phyloP scores from a whole-genome alignment of 2,113 vertebrate genomes.

The Phylloscopus whistleri region DNA sequence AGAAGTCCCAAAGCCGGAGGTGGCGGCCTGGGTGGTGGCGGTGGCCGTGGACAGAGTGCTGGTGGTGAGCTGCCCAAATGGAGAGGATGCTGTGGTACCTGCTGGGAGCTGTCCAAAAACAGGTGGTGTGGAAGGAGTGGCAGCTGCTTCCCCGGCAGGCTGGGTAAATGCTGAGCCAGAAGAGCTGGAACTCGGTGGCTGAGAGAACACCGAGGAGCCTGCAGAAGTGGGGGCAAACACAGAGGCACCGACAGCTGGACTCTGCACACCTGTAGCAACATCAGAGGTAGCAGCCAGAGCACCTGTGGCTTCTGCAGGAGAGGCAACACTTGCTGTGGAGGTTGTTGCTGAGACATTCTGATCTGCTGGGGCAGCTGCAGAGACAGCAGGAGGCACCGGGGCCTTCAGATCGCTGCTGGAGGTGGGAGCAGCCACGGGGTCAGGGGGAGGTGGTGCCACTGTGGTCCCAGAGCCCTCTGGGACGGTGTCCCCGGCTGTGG shows the following conservation, averaged over 20 bases:
- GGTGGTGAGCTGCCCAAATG: conserved; percentile 60
- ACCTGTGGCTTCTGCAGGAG: conserved; percentile 7
- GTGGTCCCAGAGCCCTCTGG: not conserved
- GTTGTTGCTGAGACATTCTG: not conserved
- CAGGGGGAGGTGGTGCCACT: not conserved
- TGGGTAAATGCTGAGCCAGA: conserved; percentile 72
- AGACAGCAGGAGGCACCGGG: not conserved
- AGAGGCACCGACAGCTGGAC: not conserved
- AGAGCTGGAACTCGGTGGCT: conserved; percentile 46
- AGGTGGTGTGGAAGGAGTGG: conserved; percentile 3
- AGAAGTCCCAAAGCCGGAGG: conserved; percentile 71
- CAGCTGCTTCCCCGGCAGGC: conserved; percentile 29
- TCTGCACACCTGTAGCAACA: not conserved
- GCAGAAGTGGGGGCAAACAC: conserved; percentile 56
- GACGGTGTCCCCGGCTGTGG: not conserved
- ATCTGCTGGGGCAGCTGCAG: not conserved
- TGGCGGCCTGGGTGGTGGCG: not conserved
- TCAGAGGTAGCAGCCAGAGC: not conserved
- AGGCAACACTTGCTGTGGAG: not conserved
- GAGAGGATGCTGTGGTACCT: conserved; percentile 54
- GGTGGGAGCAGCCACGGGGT: not conserved
- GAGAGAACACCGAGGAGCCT: conserved; percentile 46
- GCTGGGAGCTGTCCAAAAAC: conserved; percentile 69
- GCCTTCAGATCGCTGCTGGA: conserved; percentile 30
- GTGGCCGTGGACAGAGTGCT: conserved; percentile 2